Evolutionary conservation across 2,113 vertebrate species (phyloP).

Genomic region (Colossoma macropomum): DNA sequence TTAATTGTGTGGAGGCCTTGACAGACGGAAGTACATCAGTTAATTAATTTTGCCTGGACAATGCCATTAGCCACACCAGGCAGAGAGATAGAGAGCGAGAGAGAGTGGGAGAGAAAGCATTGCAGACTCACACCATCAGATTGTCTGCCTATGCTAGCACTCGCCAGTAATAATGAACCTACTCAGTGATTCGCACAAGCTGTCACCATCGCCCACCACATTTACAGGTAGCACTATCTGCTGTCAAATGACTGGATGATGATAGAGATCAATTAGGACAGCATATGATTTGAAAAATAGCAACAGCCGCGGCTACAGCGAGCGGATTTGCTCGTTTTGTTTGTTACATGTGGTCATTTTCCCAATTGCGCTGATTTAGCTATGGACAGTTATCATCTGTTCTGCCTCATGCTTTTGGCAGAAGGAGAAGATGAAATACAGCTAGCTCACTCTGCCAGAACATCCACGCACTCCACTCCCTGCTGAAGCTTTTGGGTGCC

Average conservation of each 20-base stretch:
- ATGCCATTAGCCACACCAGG: conserved; percentile 51
- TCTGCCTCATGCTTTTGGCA: conserved; percentile 25
- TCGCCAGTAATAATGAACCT: conserved; percentile 49
- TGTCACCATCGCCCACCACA: conserved; percentile 22
- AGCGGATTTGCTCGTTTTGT: neutral
- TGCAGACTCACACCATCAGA: conserved; percentile 42
- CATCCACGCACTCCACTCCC: conserved; percentile 34
- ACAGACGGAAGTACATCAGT: conserved; percentile 59
- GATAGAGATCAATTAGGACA: conserved; percentile 40
- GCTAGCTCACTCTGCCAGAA: conserved; percentile 40
- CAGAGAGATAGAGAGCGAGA: conserved; percentile 18
- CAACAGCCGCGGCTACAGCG: neutral
- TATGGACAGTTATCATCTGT: conserved; percentile 41
- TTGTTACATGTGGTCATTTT: conserved; percentile 24
- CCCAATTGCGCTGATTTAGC: conserved; percentile 26
- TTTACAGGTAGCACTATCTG: conserved; percentile 40
- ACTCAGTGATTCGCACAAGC: conserved; percentile 50
- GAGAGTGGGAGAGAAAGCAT: conserved; percentile 21
- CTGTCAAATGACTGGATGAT: conserved; percentile 38
- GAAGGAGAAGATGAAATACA: conserved; percentile 33
- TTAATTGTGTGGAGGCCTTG: conserved; percentile 50
- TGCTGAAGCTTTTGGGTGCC: conserved; percentile 46
- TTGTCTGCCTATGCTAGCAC: conserved; percentile 42
- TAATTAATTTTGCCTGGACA: conserved; percentile 63
- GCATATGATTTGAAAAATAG: conserved; percentile 19